Percentiles rank a stretch among this genome's conserved stretches.
These are phyloP conservation scores for Rousettus madagascariensis DNA, from an alignment of 2,797 vertebrate genomes.

Conservation along the genomic window DNA sequence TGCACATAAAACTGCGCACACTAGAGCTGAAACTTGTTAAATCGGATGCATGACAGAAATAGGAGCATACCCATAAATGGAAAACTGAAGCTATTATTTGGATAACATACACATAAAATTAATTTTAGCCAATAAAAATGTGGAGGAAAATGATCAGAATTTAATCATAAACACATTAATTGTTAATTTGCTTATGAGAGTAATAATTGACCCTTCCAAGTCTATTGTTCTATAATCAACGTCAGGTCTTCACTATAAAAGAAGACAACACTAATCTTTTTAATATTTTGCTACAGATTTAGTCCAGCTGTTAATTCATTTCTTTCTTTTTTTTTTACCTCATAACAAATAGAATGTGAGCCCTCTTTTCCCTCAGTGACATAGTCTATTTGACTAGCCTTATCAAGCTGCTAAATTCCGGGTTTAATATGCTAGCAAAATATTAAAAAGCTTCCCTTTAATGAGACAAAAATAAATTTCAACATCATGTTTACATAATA, in stretches of 20 bases:
- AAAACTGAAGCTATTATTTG: not conserved
- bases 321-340: not conserved
- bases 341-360: too few relatives aligned
- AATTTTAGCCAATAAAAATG: not conserved
- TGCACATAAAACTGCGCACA: not conserved
- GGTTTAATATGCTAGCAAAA: too few relatives aligned
- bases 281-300: not conserved
- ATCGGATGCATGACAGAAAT: not conserved
- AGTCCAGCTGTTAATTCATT: not conserved
- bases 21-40: not conserved
- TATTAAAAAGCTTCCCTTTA: not conserved
- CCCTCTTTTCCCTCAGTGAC: too few relatives aligned
- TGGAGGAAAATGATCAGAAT: not conserved
- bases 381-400: too few relatives aligned
- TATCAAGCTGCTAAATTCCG: too few relatives aligned
- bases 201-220: not conserved
- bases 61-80: not conserved
- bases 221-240: not conserved
- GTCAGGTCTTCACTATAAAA: not conserved
- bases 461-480: conserved; percentile 10
- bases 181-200: not conserved
- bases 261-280: not conserved
- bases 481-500: not conserved
- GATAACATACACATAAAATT: not conserved
- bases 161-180: not conserved